Percentiles rank a stretch among this genome's conserved stretches.
phyloP scores from a whole-genome alignment of 2,888 invertebrate species.

The Helobdella robusta region DNA sequence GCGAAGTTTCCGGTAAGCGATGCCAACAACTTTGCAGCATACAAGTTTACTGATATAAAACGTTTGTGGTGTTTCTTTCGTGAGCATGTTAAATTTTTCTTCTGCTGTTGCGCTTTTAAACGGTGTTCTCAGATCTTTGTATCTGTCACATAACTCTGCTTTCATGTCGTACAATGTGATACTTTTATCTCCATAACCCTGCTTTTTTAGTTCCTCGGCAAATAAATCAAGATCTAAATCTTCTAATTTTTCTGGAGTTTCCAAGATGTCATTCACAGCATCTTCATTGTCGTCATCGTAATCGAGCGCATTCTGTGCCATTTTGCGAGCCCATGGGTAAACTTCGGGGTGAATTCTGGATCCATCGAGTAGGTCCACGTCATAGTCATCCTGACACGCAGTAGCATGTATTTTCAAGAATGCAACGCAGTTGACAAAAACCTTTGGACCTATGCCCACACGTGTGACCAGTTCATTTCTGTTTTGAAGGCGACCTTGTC shows the following conservation, averaged over 20 bases:
- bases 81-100: slow-evolving; percentile 84
- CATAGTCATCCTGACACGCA: slow-evolving; percentile 67
- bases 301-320: slow-evolving; percentile 97
- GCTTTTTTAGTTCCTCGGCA: slow-evolving; percentile 88
- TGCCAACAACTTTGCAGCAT: slow-evolving; percentile 55
- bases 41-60: slow-evolving; percentile 79
- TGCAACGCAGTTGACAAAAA: slow-evolving; percentile 96
- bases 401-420: slow-evolving; percentile 97
- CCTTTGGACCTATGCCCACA: slow-evolving; percentile 94
- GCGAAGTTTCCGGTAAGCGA: slow-evolving; percentile 76
- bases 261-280: slow-evolving; percentile 90
- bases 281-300: slow-evolving; percentile 81
- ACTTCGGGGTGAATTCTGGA: slow-evolving; percentile 97
- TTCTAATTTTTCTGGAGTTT: slow-evolving; percentile 82
- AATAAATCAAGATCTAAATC: slow-evolving; percentile 96
- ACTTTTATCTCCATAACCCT: slow-evolving; percentile 59
- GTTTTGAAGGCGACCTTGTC: slow-evolving; percentile 79
- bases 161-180: slow-evolving; percentile 94
- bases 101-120: slow-evolving; percentile 72
- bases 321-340: slow-evolving; percentile 98
- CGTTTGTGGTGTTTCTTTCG: slow-evolving; percentile 88
- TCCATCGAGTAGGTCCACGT: slow-evolving; percentile 65
- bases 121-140: slow-evolving; percentile 74
- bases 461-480: slow-evolving; percentile 86
- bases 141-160: slow-evolving; percentile 83